These are phyloP conservation scores for Tachysurus fulvidraco DNA, from an alignment of 2,113 vertebrate genomes.

Conservation along the genomic window DNA sequence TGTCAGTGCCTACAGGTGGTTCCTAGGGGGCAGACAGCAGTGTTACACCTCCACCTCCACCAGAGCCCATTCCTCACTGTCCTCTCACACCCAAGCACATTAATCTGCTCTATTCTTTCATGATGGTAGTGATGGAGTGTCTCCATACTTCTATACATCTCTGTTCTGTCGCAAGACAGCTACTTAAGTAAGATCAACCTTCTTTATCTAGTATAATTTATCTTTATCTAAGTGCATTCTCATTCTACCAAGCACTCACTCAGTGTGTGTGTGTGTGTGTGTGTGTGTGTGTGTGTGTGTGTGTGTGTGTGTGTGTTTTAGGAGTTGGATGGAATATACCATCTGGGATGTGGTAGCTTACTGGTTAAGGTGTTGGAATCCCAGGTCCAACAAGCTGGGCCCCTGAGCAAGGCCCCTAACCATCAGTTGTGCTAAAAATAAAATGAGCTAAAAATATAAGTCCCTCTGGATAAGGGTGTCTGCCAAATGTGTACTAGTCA, in stretches of 20 bases:
- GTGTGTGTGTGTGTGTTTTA: not conserved
- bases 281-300: not conserved
- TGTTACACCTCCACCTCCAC: conserved; percentile 42
- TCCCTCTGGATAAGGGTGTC: too few species aligned
- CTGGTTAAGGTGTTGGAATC: not conserved
- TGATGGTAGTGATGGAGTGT: conserved; percentile 18
- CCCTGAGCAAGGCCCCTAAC: too few species aligned
- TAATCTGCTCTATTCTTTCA: conserved; percentile 37
- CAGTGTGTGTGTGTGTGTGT: not conserved
- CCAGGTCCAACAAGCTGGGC: too few species aligned
- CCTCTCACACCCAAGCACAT: conserved; percentile 41
- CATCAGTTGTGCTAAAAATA: too few species aligned
- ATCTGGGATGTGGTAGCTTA: not conserved
- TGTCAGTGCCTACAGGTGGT: conserved; percentile 17
- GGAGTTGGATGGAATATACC: not conserved
- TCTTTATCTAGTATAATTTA: conserved; percentile 2
- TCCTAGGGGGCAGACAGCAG: conserved; percentile 14
- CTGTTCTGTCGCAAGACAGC: conserved; percentile 23
- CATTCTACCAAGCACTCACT: not conserved
- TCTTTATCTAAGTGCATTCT: not conserved
- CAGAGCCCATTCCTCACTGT: conserved; percentile 50
- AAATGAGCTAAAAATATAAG: too few species aligned
- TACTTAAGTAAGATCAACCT: conserved; percentile 42
- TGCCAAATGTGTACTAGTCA: too few species aligned
- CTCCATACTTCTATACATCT: conserved; percentile 24